phyloP scores from a whole-genome alignment of 2,113 vertebrate species.

The Noctilio leporinus region DNA sequence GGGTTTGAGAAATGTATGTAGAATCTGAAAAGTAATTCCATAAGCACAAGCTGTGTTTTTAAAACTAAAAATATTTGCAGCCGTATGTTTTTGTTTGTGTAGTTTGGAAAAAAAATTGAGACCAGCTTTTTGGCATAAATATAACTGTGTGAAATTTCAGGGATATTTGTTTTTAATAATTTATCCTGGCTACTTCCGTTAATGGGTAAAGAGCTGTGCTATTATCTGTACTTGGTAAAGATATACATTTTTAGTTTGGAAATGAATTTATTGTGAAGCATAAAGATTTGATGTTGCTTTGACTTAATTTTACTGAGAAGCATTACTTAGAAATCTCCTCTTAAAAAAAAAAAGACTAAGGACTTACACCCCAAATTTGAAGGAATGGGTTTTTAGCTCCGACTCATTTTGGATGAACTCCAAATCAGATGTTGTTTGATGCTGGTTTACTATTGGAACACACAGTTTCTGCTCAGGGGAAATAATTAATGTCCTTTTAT shows the following conservation, averaged over 20 bases:
- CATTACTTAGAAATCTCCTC: constrained; percentile 45
- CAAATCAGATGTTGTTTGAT: constrained; percentile 72
- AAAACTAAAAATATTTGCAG: constrained; percentile 41
- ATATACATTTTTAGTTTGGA: constrained; percentile 43
- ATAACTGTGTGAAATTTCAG: constrained; percentile 25
- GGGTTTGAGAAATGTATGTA: constrained; percentile 35
- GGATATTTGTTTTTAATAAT: not conserved
- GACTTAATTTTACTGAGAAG: constrained; percentile 43
- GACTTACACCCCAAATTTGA: constrained; percentile 46
- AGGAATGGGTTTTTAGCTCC: constrained; percentile 71
- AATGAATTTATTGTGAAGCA: constrained; percentile 56
- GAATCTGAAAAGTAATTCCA: constrained; percentile 42
- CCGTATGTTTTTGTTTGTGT: constrained; percentile 49
- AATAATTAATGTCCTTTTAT: constrained; percentile 75
- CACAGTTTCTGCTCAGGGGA: constrained; percentile 65
- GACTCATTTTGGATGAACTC: constrained; percentile 64
- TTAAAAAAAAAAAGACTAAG: constrained; percentile 44
- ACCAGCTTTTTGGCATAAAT: constrained; percentile 41
- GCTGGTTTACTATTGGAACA: constrained; percentile 65
- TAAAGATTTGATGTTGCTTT: constrained; percentile 54
- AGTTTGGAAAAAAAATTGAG: constrained; percentile 52
- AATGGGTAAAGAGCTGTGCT: not conserved
- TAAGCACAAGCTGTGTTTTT: constrained; percentile 23
- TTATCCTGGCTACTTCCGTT: not conserved
- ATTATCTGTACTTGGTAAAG: constrained; percentile 30